Evolutionary conservation across 2,797 vertebrate species (phyloP).

Genomic region (Gymnoscopelus braueri): DNA sequence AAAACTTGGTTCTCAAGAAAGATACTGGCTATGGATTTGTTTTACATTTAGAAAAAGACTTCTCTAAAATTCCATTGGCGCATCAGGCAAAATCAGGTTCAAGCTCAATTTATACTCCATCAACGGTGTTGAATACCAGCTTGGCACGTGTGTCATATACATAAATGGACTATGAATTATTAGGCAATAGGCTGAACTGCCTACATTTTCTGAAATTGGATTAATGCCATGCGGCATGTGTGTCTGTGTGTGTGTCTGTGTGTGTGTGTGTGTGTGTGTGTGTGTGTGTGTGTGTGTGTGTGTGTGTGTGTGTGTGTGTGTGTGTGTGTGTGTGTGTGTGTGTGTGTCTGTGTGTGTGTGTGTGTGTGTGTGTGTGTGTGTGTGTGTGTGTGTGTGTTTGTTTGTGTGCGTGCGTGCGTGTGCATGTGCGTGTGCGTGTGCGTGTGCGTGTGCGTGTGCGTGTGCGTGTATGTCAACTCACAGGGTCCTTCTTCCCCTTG

Average conservation of each 20-base stretch:
- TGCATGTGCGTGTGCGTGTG: neutral
- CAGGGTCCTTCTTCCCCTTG: slow-evolving; percentile 96
- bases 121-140: too few species aligned
- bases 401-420: slow-evolving; percentile 1
- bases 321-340: neutral
- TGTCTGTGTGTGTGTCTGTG: neutral
- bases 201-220: too few species aligned
- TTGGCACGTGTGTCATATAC: too few species aligned
- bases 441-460: slow-evolving; percentile 2
- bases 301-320: neutral
- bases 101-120: too few species aligned
- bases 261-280: slow-evolving; percentile 1
- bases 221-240: too few species aligned
- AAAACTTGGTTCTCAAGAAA: neutral
- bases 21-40: neutral
- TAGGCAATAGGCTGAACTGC: too few species aligned
- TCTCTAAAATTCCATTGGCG: too few species aligned
- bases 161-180: too few species aligned
- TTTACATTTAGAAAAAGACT: too few species aligned
- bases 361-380: slow-evolving; percentile 2
- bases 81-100: too few species aligned
- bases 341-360: neutral
- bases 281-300: neutral
- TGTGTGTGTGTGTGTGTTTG: neutral
- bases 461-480: slow-evolving; percentile 76